A percentile compares a stretch with the other conserved stretches of the same genome.
phyloP scores from a whole-genome alignment of 2,797 vertebrate genomes.

The Cuculus canorus region DNA sequence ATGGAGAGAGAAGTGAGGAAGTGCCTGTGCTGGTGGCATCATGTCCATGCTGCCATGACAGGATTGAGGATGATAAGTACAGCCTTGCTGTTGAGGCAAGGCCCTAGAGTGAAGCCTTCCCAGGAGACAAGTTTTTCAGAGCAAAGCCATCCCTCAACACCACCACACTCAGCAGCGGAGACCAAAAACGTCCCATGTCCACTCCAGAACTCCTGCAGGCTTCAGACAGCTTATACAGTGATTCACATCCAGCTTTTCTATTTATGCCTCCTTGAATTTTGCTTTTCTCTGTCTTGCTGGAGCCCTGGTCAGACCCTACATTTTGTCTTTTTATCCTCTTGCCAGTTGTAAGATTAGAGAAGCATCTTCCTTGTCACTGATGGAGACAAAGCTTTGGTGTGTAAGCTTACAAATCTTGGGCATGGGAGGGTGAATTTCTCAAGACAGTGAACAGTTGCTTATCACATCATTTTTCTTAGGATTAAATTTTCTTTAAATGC shows the following conservation, averaged over 20 bases:
- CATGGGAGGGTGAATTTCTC: background rate
- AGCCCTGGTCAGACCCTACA: background rate
- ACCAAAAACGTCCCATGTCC: rapidly evolving
- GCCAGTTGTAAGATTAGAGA: background rate
- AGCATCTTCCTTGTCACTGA: background rate
- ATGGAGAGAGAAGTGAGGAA: background rate
- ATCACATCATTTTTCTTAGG: background rate
- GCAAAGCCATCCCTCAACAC: background rate
- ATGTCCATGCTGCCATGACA: rapidly evolving
- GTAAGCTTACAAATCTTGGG: background rate
- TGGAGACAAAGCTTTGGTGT: background rate
- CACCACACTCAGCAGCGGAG: background rate
- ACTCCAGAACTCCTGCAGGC: background rate
- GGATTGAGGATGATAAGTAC: background rate
- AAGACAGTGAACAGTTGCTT: background rate
- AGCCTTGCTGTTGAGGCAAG: background rate
- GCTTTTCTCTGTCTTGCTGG: background rate
- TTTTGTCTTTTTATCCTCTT: background rate
- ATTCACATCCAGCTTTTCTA: background rate
- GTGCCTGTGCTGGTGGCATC: background rate
- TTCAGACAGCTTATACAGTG: background rate
- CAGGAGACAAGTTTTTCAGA: background rate
- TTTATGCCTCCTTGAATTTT: background rate
- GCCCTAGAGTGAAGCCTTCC: background rate
- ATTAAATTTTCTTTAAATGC: background rate